These are phyloP conservation scores for Chelonus formosanus DNA, from an alignment of 2,888 invertebrate genomes.

Conservation along the genomic window DNA sequence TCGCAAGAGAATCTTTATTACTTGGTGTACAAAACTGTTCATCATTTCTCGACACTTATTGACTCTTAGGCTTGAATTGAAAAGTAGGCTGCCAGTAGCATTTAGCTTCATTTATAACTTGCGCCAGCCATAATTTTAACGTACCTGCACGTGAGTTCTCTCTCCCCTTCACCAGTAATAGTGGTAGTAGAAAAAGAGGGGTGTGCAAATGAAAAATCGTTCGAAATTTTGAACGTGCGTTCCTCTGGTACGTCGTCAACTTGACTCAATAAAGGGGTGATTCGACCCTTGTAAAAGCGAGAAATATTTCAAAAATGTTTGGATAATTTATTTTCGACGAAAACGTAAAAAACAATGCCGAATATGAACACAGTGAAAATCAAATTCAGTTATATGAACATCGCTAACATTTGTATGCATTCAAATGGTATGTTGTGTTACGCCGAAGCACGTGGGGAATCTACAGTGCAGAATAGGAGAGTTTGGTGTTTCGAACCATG, in stretches of 20 bases:
- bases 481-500: constrained; percentile 14
- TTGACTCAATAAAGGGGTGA: constrained; percentile 29
- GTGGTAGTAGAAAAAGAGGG: constrained; percentile 25
- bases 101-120: constrained; percentile 13
- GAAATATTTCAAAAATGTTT: constrained; percentile 15
- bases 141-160: constrained; percentile 26
- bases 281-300: constrained; percentile 16
- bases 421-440: constrained; percentile 8
- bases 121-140: constrained; percentile 39
- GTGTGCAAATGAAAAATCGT: constrained; percentile 46
- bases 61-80: constrained; percentile 62
- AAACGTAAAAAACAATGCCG: not conserved
- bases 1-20: constrained; percentile 29
- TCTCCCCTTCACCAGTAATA: not conserved
- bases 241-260: constrained; percentile 16
- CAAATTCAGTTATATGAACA: constrained; percentile 12
- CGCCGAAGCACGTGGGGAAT: not conserved
- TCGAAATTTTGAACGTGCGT: constrained; percentile 42
- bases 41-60: constrained; percentile 64
- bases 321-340: not conserved
- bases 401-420: constrained; percentile 16
- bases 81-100: constrained; percentile 52
- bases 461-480: not conserved
- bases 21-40: constrained; percentile 44
- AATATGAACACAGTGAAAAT: not conserved